Evolutionary conservation across 2,888 invertebrate genomes (phyloP), one percentile per base, ranked within the genome.

Genomic region (Hecatera dysodea): DNA sequence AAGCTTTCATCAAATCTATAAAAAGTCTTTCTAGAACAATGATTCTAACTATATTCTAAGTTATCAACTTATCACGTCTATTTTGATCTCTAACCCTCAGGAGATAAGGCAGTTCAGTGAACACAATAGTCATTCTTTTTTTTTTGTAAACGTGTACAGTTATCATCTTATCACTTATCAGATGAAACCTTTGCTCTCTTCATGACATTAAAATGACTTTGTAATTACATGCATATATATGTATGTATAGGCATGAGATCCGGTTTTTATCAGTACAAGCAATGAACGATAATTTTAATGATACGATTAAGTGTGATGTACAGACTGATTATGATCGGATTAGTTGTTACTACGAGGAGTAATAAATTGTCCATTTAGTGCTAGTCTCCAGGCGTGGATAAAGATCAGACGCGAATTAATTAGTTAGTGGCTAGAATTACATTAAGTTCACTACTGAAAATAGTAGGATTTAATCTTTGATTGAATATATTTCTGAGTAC

Each of bases 241-340:
- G n/a, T n/a, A n/a, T n/a, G n/a, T n/a, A n/a, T 24, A 39, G 33
- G 44, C 44, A n/a, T 24, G 17, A 81, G 72, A 78, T 84, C 84
- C 84, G 83, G 83, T 68, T 79, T 53, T 66, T 78, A 83, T 85
- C 83, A 74, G 24, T 42, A 46, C 60, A 57, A 70, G 67, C 61
- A 60, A 72, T 63, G 71, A 72, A 77, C 75, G 80, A 80, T 80
- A 76, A 82, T 61, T 75, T 74, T 74, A 76, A 76, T 66, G 56
- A 67, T 63, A 48, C n/a, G 53, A 75, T 77, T 66, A 80, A 56
- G 55, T 71, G 44, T 19, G 17, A 59, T 50, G 53, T 70, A 64
- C 39, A 52, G 60, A 36, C 39, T 50, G 70, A 72, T 79, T 71
- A 61, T 24, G 36, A 62, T 67, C 48, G 53, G 56, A 81, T 76